These are phyloP conservation scores for Nymphicus hollandicus DNA, from an alignment of 2,113 vertebrate species.

Conservation along the genomic window DNA sequence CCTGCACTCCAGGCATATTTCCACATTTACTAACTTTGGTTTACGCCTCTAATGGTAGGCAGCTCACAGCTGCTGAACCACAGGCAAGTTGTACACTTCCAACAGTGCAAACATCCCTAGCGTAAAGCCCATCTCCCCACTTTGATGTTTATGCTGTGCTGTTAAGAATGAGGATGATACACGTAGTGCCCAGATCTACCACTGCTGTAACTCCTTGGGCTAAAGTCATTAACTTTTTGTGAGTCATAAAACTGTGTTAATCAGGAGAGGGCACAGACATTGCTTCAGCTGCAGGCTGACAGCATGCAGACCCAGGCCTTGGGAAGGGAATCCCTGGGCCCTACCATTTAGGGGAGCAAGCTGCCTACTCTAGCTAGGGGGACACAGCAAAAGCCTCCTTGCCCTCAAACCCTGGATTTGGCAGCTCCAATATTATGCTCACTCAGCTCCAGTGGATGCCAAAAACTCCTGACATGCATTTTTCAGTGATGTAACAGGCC, in stretches of 20 bases:
- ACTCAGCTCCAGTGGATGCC: neutral
- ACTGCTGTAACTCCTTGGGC: neutral
- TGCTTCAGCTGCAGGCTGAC: neutral
- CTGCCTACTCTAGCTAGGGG: neutral
- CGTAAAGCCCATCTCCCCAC: neutral
- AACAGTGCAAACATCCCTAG: neutral
- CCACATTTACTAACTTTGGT: neutral
- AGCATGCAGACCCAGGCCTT: neutral
- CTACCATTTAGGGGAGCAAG: neutral
- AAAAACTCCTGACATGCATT: fast-evolving
- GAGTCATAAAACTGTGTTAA: neutral
- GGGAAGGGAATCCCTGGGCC: neutral
- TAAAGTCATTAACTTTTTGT: neutral
- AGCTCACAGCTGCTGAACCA: neutral
- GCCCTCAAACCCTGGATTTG: neutral
- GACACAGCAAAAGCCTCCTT: neutral
- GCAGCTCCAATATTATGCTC: neutral
- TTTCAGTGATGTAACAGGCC: constrained; percentile 3
- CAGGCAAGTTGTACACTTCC: neutral
- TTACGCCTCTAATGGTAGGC: neutral
- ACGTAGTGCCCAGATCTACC: neutral
- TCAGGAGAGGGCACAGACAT: neutral
- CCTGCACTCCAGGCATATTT: neutral
- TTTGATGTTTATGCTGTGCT: neutral
- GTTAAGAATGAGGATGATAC: neutral